phyloP scores from a whole-genome alignment of 2,113 vertebrate species.

The Puffinus mauretanicus region DNA sequence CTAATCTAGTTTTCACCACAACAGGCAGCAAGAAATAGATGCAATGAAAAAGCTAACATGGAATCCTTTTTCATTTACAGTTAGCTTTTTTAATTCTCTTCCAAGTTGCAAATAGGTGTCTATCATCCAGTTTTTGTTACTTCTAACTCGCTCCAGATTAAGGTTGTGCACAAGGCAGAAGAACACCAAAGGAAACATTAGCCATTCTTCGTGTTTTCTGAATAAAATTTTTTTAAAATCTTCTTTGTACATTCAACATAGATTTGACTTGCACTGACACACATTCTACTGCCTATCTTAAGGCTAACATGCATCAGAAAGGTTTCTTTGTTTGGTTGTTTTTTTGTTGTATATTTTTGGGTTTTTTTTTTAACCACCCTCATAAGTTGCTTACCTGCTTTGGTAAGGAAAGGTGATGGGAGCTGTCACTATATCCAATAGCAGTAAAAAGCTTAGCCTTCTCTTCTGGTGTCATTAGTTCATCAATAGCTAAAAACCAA shows the following conservation, averaged over 20 bases:
- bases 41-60: background rate
- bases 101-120: background rate
- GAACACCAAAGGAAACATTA: background rate
- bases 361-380: background rate
- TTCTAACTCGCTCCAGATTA: background rate
- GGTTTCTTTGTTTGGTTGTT: background rate
- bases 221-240: background rate
- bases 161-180: background rate
- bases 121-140: background rate
- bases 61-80: background rate
- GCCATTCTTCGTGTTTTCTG: background rate
- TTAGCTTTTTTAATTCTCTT: background rate
- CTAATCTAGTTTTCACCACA: background rate
- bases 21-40: background rate
- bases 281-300: background rate
- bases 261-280: background rate
- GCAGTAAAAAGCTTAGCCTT: slow-evolving; percentile 94
- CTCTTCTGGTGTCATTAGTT: slow-evolving; percentile 90
- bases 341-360: background rate
- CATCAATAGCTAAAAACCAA: slow-evolving; percentile 79
- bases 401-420: slow-evolving; percentile 83
- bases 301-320: background rate
- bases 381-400: slow-evolving; percentile 77
- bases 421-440: slow-evolving; percentile 94
- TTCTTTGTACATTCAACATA: background rate